Base-by-base conservation (phyloP, 2,113 vertebrate genomes). In the Leptocoma aspasia region DNA sequence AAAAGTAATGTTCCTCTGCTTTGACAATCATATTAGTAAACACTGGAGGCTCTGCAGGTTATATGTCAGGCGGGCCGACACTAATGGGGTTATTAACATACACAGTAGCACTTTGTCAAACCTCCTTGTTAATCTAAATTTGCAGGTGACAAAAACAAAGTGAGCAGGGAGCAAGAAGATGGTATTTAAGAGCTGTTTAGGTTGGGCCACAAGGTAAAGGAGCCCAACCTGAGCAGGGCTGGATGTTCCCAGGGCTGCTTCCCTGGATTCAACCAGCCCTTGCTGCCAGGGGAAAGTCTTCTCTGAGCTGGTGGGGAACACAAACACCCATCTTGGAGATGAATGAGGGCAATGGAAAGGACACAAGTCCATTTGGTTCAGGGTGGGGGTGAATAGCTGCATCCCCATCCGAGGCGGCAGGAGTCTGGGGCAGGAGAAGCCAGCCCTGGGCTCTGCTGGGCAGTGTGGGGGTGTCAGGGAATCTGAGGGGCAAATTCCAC, bases 51-150 rank as follows among this genome's bases (percentile, higher is more conserved):
- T 95, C 80, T 69, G 28, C 93, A 96, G 96, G 95, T 96, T 96
- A 72, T 95, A 91, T 76, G 39, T 90, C 87, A 96, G 90, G 93
- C 70, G 3, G 86, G 86, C 90, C 78, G 82, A 95, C 72, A 60
- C 86, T 97, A 98, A 97, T 97, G 96, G 98, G 86, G 97, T 97
- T 97, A 97, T 97, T 97, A 96, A 95, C 95, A 96, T 90, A 93
- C 19, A 82, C 79, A 94, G 82, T 4, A 79, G 88, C 96, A 80
- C 94, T 96, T 89, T 86, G 86, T 96, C 90, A 96, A 86, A 65
- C 61, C 52, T 91, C 90, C 94, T 92, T 96, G 73, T 96, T 97
- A 91, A 95, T 95, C 93, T 96, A 63, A 66, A 86, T 92, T 97
- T 91, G 60, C 89, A 96, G 94, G 87, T 94, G 95, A 90, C 96